Conservation (phyloP, 2,797 vertebrate species). For the Argya squamiceps region DNA sequence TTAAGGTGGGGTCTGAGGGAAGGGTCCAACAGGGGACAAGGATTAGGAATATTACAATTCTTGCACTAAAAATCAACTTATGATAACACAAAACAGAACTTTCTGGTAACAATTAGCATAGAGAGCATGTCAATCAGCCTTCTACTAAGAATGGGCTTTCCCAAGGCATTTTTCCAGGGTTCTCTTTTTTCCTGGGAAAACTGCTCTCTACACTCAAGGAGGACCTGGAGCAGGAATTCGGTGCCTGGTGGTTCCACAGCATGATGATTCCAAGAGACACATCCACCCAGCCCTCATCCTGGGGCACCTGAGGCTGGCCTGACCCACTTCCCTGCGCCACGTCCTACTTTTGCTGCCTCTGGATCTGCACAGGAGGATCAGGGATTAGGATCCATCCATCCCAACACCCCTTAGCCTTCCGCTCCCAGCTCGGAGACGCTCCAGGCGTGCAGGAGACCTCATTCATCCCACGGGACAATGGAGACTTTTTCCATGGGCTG, state of each 20-base stretch:
- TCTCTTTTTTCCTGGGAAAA: too few relatives aligned
- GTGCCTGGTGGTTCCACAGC: accelerated
- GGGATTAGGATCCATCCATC: not conserved
- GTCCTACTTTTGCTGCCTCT: constrained; percentile 1
- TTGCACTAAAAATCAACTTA: too few relatives aligned
- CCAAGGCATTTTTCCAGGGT: too few relatives aligned
- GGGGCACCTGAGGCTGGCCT: not conserved
- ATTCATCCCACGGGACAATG: not conserved
- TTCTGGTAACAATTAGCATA: too few relatives aligned
- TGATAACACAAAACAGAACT: too few relatives aligned
- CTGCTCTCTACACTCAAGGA: not conserved
- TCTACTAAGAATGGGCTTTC: too few relatives aligned
- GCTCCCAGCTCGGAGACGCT: not conserved
- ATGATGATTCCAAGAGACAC: not conserved
- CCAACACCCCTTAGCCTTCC: constrained; percentile 13
- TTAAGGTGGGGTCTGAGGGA: too few relatives aligned
- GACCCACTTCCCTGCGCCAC: not conserved
- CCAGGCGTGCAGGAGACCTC: not conserved
- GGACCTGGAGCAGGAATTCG: not conserved
- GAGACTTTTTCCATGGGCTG: not conserved
- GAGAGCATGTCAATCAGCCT: too few relatives aligned
- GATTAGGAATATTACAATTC: too few relatives aligned
- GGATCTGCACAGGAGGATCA: not conserved
- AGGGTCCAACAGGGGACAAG: too few relatives aligned
- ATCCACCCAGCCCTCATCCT: not conserved